phyloP scores from a whole-genome alignment of 2,113 vertebrate genomes.

The Poeciliopsis prolifica region DNA sequence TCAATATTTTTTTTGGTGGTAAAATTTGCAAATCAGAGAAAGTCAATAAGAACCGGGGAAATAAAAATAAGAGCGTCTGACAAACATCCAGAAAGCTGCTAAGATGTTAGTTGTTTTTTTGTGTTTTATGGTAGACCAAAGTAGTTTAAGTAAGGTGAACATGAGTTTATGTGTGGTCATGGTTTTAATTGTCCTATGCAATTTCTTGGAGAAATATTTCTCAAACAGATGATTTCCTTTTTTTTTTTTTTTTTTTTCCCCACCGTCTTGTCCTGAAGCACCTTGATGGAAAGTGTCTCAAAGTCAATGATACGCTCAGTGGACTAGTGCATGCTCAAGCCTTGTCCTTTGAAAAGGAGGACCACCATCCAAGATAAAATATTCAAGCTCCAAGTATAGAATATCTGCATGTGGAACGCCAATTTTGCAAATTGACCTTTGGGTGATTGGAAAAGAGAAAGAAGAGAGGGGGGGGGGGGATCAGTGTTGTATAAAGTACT shows the following conservation, averaged over 20 bases:
- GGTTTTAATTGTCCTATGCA: slow-evolving; percentile 60
- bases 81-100: slow-evolving; percentile 22
- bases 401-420: not conserved
- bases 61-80: slow-evolving; percentile 5
- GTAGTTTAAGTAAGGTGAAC: slow-evolving; percentile 43
- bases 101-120: not conserved
- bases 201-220: slow-evolving; percentile 54
- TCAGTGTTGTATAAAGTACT: too few relatives aligned
- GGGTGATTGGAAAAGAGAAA: too few relatives aligned
- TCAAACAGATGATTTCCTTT: slow-evolving; percentile 62
- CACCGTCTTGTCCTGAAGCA: slow-evolving; percentile 44
- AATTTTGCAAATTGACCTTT: too few relatives aligned
- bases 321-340: slow-evolving; percentile 26
- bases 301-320: slow-evolving; percentile 58
- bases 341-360: slow-evolving; percentile 40
- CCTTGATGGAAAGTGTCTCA: slow-evolving; percentile 53
- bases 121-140: slow-evolving; percentile 19
- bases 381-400: too few relatives aligned
- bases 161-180: slow-evolving; percentile 59
- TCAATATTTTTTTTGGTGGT: too few relatives aligned
- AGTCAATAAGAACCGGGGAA: not conserved
- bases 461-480: too few relatives aligned
- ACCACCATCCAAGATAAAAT: not conserved
- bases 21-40: slow-evolving; percentile 19
- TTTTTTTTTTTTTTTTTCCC: slow-evolving; percentile 48